These are phyloP conservation scores for Drosophila aff. DNA, from an alignment of 1,140 invertebrate species.

Conservation along the genomic window DNA sequence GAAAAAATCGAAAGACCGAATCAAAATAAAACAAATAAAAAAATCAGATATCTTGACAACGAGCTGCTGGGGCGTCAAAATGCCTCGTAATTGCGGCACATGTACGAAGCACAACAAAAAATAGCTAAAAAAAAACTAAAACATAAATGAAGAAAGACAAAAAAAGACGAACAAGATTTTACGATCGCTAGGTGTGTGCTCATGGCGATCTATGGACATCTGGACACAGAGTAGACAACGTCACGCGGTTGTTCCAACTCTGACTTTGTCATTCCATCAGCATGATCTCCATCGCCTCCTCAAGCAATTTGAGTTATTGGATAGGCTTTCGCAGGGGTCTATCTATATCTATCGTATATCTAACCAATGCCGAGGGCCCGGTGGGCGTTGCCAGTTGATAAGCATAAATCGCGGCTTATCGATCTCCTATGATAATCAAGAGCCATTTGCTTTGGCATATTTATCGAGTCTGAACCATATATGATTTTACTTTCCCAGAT, in stretches of 20 bases:
- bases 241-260: conserved; percentile 7
- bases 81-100: conserved; percentile 75
- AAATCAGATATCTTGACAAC: conserved; percentile 40
- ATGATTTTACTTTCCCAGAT: conserved; percentile 36
- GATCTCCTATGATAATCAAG: conserved; percentile 71
- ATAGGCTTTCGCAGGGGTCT: neutral
- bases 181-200: conserved; percentile 30
- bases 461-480: conserved; percentile 24
- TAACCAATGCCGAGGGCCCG: neutral
- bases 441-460: conserved; percentile 35
- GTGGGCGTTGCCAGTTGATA: conserved; percentile 70
- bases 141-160: conserved; percentile 3
- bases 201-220: conserved; percentile 7
- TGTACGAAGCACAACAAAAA: conserved; percentile 32
- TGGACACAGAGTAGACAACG: conserved; percentile 11
- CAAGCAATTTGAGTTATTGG: conserved; percentile 49
- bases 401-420: conserved; percentile 74
- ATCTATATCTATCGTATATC: neutral
- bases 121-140: conserved; percentile 8
- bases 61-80: conserved; percentile 77
- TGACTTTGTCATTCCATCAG: conserved; percentile 73
- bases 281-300: conserved; percentile 43
- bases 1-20: conserved; percentile 22
- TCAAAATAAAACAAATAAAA: conserved; percentile 31
- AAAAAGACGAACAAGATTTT: conserved; percentile 33